Evolutionary conservation across 2,888 invertebrate species (phyloP).

Genomic region (Philereme vetulata): DNA sequence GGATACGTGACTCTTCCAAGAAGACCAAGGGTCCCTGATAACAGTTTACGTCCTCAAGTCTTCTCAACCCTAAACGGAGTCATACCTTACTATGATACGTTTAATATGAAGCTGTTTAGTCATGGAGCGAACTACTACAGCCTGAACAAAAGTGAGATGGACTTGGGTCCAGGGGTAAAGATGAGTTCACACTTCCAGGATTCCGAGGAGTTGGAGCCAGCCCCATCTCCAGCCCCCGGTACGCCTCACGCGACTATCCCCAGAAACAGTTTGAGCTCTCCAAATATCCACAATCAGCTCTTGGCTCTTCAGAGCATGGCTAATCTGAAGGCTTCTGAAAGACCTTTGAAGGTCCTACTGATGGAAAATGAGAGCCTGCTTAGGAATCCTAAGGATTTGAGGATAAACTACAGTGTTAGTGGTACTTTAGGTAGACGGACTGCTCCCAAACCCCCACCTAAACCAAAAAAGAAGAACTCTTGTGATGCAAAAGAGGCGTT

Average conservation of each 20-base stretch:
- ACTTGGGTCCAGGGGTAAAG: slow-evolving; percentile 81
- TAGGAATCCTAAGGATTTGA: slow-evolving; percentile 58
- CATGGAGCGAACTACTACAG: slow-evolving; percentile 91
- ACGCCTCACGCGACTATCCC: slow-evolving; percentile 76
- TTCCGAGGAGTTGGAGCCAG: slow-evolving; percentile 73
- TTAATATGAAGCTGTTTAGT: slow-evolving; percentile 93
- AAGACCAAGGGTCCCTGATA: slow-evolving; percentile 87
- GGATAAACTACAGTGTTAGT: slow-evolving; percentile 65
- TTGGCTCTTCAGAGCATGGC: slow-evolving; percentile 72
- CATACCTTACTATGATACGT: slow-evolving; percentile 88
- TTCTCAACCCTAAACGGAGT: slow-evolving; percentile 76
- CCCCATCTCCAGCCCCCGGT: slow-evolving; percentile 79
- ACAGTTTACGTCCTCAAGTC: slow-evolving; percentile 70
- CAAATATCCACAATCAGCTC: slow-evolving; percentile 79
- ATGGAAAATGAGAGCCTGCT: slow-evolving; percentile 66
- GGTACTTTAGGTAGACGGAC: slow-evolving; percentile 76
- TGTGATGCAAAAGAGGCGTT: slow-evolving; percentile 87
- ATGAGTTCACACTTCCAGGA: slow-evolving; percentile 73
- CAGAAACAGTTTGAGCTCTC: slow-evolving; percentile 80
- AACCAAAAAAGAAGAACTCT: slow-evolving; percentile 88
- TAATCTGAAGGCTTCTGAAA: slow-evolving; percentile 60
- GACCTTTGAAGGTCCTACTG: slow-evolving; percentile 66
- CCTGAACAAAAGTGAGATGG: slow-evolving; percentile 88
- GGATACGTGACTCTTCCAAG: slow-evolving; percentile 95
- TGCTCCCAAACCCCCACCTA: slow-evolving; percentile 91